A percentile compares a stretch with the other conserved stretches of the same genome.
phyloP scores from a whole-genome alignment of 1,140 invertebrate species.

The Macrocentrus cingulum region DNA sequence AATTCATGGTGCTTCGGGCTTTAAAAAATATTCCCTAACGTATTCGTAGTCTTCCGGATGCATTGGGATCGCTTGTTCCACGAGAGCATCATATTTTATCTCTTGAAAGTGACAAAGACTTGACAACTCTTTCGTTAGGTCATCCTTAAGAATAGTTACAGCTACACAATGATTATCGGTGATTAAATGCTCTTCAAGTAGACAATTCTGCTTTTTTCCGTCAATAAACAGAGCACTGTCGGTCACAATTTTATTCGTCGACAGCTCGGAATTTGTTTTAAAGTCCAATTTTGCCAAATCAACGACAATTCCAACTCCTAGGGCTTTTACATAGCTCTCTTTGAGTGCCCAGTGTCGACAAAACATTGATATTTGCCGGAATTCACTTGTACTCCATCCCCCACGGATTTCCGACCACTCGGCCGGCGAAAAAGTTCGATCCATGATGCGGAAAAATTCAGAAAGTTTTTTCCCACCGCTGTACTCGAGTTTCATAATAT shows the following conservation, averaged over 20 bases:
- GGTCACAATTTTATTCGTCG: slow-evolving; percentile 55
- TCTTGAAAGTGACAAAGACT: slow-evolving; percentile 48
- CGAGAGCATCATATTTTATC: slow-evolving; percentile 61
- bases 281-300: slow-evolving; percentile 79
- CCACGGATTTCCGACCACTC: slow-evolving; percentile 80
- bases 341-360: slow-evolving; percentile 93
- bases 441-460: slow-evolving; percentile 88
- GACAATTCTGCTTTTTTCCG: slow-evolving; percentile 68
- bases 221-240: slow-evolving; percentile 73
- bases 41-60: slow-evolving; percentile 61
- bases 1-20: slow-evolving; percentile 47
- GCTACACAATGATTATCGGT: slow-evolving; percentile 79
- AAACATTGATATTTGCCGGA: slow-evolving; percentile 71
- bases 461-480: slow-evolving; percentile 64
- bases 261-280: slow-evolving; percentile 61
- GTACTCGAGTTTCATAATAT: slow-evolving; percentile 76
- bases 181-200: slow-evolving; percentile 86
- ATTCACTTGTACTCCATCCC: slow-evolving; percentile 46
- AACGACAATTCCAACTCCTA: slow-evolving; percentile 81
- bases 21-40: slow-evolving; percentile 56
- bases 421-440: slow-evolving; percentile 71
- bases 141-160: slow-evolving; percentile 64
- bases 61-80: slow-evolving; percentile 60
- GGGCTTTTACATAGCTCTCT: slow-evolving; percentile 92
- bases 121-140: slow-evolving; percentile 13